Percentiles rank a stretch among this genome's conserved stretches.
phyloP scores from a whole-genome alignment of 2,888 invertebrate species.

The Sinohyriopsis cumingii region DNA sequence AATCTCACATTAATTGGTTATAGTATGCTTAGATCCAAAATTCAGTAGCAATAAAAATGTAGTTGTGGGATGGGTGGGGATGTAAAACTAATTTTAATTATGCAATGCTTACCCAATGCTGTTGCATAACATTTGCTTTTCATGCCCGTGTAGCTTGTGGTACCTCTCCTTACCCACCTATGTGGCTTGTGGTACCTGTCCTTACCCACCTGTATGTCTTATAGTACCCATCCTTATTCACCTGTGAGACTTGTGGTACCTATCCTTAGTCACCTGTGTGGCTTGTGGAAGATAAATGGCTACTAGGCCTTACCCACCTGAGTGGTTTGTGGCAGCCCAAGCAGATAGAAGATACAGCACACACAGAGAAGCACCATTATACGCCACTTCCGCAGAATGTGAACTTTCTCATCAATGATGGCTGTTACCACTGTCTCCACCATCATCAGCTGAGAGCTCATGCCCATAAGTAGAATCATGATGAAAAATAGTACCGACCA shows the following conservation, averaged over 20 bases:
- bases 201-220: conserved; percentile 24
- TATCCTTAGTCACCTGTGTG: too few relatives aligned
- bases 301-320: conserved; percentile 51
- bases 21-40: too few relatives aligned
- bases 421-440: conserved; percentile 57
- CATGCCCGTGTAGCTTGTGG: too few relatives aligned
- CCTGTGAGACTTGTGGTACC: too few relatives aligned
- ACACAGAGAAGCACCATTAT: conserved; percentile 77
- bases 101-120: too few relatives aligned
- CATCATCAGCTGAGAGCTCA: conserved; percentile 55
- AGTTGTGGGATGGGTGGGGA: too few relatives aligned
- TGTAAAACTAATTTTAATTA: too few relatives aligned
- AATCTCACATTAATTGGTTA: too few relatives aligned
- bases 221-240: too few relatives aligned
- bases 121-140: too few relatives aligned
- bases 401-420: conserved; percentile 52
- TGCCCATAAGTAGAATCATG: conserved; percentile 60
- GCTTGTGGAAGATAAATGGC: background rate
- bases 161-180: too few relatives aligned
- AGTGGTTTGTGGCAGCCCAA: conserved; percentile 84
- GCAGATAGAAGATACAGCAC: conserved; percentile 80
- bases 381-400: conserved; percentile 37
- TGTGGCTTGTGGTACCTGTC: background rate
- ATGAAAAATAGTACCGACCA: conserved; percentile 65
- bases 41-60: too few relatives aligned